These are phyloP conservation scores for Mimachlamys varia DNA, from an alignment of 2,888 invertebrate species.

Conservation along the genomic window DNA sequence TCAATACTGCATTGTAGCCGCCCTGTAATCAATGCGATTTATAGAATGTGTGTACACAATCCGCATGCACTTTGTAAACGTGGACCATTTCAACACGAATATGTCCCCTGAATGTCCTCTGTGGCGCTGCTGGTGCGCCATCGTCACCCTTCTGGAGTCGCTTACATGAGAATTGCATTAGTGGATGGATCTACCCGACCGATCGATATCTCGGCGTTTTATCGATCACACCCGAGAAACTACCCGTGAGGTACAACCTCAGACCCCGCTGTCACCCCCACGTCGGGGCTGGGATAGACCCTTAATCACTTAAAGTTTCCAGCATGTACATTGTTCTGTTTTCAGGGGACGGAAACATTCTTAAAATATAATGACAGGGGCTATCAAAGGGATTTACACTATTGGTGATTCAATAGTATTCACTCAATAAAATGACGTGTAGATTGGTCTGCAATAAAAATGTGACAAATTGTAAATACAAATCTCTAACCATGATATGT, in stretches of 20 bases:
- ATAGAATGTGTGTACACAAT: conserved; percentile 31
- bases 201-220: not conserved
- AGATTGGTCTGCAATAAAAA: not conserved
- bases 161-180: conserved; percentile 28
- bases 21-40: not conserved
- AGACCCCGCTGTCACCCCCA: conserved; percentile 1
- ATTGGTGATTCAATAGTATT: not conserved
- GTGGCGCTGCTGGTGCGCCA: not conserved
- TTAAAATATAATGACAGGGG: not conserved
- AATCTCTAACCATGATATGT: not conserved
- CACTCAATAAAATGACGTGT: not conserved
- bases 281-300: not conserved
- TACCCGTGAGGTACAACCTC: not conserved
- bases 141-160: not conserved
- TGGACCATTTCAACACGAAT: conserved; percentile 13
- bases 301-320: conserved; percentile 7
- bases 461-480: not conserved
- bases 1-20: not conserved
- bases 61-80: conserved; percentile 18
- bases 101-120: not conserved
- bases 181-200: not conserved
- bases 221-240: not conserved
- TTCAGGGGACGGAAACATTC: not conserved
- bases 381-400: not conserved
- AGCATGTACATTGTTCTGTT: not conserved